These are phyloP conservation scores for Polymixis lichenea DNA, from an alignment of 2,888 invertebrate genomes.

Conservation along the genomic window DNA sequence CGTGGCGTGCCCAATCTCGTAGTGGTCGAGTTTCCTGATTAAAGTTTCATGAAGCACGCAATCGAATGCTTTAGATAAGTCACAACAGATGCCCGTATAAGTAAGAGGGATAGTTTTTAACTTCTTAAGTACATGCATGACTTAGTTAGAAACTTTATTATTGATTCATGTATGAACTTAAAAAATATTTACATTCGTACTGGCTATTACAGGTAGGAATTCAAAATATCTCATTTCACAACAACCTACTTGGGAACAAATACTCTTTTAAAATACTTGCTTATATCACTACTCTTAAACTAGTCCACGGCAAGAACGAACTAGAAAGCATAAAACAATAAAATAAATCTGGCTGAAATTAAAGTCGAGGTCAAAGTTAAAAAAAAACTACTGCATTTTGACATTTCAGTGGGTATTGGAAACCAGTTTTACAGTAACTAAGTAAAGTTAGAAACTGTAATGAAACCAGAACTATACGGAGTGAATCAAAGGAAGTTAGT, in stretches of 20 bases:
- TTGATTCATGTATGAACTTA: no score
- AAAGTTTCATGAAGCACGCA: no score
- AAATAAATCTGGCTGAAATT: not conserved
- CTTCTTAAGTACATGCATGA: no score
- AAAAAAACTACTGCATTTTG: not conserved
- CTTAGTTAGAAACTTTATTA: not conserved
- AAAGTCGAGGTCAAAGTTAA: not conserved
- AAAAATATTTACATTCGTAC: not conserved
- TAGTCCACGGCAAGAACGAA: not conserved
- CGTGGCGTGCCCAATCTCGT: no score
- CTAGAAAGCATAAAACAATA: not conserved
- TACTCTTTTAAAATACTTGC: no score
- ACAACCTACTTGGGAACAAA: no score
- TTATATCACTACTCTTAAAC: not conserved
- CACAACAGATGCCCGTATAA: no score
- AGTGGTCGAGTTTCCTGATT: no score
- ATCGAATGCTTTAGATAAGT: no score
- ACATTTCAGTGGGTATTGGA: not conserved
- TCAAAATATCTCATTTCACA: no score
- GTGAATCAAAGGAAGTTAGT: conserved; percentile 36
- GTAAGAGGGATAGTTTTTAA: no score
- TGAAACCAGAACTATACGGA: conserved; percentile 49
- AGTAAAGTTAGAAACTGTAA: conserved; percentile 29
- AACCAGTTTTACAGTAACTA: no score
- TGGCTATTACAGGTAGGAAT: not conserved